These are phyloP conservation scores for Phainopepla nitens DNA, from an alignment of 2,113 vertebrate genomes.

Conservation along the genomic window DNA sequence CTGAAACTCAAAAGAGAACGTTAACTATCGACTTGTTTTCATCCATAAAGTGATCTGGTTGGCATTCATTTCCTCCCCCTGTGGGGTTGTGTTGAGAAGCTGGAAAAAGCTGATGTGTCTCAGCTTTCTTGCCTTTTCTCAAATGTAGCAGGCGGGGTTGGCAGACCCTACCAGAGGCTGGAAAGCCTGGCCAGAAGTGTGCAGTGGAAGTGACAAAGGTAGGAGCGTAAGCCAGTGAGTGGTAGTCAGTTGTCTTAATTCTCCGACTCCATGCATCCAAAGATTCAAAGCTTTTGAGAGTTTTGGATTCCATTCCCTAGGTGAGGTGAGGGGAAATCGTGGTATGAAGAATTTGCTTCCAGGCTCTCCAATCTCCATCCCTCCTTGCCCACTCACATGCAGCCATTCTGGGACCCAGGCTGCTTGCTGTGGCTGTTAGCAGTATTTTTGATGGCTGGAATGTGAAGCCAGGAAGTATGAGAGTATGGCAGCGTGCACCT, in stretches of 20 bases:
- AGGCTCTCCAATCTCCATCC: not conserved
- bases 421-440: not conserved
- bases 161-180: not conserved
- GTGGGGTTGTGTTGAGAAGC: not conserved
- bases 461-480: not conserved
- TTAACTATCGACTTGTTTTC: not conserved
- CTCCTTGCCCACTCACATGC: not conserved
- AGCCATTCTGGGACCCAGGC: not conserved
- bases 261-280: not conserved
- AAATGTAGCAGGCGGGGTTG: not conserved
- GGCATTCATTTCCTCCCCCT: not conserved
- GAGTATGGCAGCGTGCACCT: not conserved
- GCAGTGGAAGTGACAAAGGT: not conserved
- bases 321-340: not conserved
- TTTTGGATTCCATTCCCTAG: not conserved
- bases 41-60: not conserved
- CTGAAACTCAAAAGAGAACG: not conserved
- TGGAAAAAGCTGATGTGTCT: not conserved
- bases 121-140: not conserved
- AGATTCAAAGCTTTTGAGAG: not conserved
- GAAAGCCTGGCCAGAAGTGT: not conserved
- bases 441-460: not conserved
- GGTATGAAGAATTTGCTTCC: not conserved
- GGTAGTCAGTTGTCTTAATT: not conserved
- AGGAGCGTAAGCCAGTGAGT: not conserved